phyloP scores from a whole-genome alignment of 2,113 vertebrate genomes.

The rabbit (Oryctolagus cuniculus) region mOryCun1.1 NC_091438.1:98691001-98691500 shows the following conservation, averaged over 20 bases:
- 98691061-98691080: not conserved
- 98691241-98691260: not conserved
- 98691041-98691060: not conserved
- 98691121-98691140: not conserved
- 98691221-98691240: not conserved
- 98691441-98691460: conserved; percentile 13
- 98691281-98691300: not conserved
- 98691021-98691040: not conserved
- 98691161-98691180: not conserved
- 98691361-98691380: conserved; percentile 6
- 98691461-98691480: not conserved
- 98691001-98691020: not conserved
- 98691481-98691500: not conserved
- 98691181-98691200: not conserved
- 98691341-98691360: not conserved
- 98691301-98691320: not conserved
- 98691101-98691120: not conserved
- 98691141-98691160: not conserved
- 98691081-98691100: not conserved
- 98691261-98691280: not conserved
- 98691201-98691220: not conserved
- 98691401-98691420: not conserved
- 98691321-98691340: not conserved
- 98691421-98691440: not conserved
- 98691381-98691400: not conserved